phyloP scores from a whole-genome alignment of 2,113 vertebrate species.

The Misgurnus anguillicaudatus region DNA sequence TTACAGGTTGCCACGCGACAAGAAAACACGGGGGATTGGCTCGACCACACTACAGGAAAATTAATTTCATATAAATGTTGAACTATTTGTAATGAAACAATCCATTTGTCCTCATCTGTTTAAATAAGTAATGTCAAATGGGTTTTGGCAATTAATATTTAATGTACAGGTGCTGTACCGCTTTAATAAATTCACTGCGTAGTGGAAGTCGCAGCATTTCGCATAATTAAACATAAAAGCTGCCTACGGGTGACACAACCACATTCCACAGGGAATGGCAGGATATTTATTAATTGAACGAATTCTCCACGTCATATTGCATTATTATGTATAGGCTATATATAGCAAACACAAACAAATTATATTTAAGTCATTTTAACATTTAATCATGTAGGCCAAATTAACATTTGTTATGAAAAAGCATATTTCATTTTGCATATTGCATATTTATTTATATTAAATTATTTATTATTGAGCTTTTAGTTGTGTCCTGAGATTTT shows the following conservation, averaged over 20 bases:
- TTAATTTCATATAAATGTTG: conserved; percentile 73
- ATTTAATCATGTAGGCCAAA: background rate
- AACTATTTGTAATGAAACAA: conserved; percentile 78
- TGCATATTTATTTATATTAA: no score
- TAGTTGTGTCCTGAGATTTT: background rate
- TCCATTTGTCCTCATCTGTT: conserved; percentile 78
- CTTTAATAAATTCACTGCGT: conserved; percentile 80
- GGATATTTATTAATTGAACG: conserved; percentile 4
- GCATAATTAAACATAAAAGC: conserved; percentile 88
- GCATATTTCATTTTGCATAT: no score
- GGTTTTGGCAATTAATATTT: conserved; percentile 91
- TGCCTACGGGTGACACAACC: conserved; percentile 67
- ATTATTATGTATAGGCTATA: no score
- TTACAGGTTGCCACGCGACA: background rate
- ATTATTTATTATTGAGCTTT: background rate
- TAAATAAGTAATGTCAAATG: conserved; percentile 91
- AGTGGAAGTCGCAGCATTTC: conserved; percentile 82
- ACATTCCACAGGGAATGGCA: background rate
- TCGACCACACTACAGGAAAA: conserved; percentile 26
- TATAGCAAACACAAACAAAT: background rate
- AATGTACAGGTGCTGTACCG: conserved; percentile 67
- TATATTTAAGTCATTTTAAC: background rate
- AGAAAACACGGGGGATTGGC: conserved; percentile 11
- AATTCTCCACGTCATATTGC: background rate
- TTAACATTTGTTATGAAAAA: no score